Evolutionary conservation across 2,797 vertebrate genomes (phyloP).

Genomic region (Chrysocyon brachyurus): DNA sequence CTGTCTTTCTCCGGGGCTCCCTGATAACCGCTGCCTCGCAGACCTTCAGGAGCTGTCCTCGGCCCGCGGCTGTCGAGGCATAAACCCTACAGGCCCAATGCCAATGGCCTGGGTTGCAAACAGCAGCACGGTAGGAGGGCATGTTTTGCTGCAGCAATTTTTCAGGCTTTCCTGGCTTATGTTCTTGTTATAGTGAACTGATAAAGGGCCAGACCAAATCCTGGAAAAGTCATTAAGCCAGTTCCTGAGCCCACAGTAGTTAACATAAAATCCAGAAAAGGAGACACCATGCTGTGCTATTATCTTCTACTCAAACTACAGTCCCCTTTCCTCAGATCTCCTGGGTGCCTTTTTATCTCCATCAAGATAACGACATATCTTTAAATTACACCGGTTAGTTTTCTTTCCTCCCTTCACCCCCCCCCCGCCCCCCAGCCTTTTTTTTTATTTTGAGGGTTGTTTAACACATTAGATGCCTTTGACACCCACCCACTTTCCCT

Average conservation of each 20-base stretch:
- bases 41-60: conserved; percentile 58
- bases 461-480: background rate
- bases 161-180: conserved; percentile 69
- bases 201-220: conserved; percentile 72
- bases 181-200: conserved; percentile 71
- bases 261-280: conserved; percentile 62
- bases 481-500: background rate
- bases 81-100: background rate
- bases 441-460: conserved; percentile 9
- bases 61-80: background rate
- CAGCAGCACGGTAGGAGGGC: background rate
- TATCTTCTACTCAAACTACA: conserved; percentile 34
- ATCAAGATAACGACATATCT: background rate
- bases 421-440: background rate
- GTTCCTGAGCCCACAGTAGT: conserved; percentile 74
- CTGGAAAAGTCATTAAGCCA: conserved; percentile 80
- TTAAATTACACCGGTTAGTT: background rate
- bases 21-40: background rate
- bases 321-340: conserved; percentile 5
- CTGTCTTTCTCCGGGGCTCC: conserved; percentile 50
- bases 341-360: background rate
- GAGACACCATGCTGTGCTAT: conserved; percentile 3
- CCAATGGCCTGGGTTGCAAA: conserved; percentile 3
- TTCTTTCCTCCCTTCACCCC: background rate
- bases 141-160: conserved; percentile 69